Evolutionary conservation across 2,797 vertebrate genomes (phyloP), one percentile per base, ranked within the genome.

Genomic region (Limnodromus scolopaceus): DNA sequence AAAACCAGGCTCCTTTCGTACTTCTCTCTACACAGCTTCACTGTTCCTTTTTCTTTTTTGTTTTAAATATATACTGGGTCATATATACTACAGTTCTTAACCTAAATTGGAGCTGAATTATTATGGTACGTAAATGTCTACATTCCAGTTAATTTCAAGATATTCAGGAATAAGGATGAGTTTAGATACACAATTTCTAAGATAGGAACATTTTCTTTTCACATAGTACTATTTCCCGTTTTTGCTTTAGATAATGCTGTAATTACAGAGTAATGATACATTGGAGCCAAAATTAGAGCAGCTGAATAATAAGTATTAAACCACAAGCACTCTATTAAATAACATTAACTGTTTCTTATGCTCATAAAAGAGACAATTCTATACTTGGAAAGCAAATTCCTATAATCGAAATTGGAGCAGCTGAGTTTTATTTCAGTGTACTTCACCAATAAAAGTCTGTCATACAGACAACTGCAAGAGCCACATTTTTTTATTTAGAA

Each of bases 211-310:
- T 78, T 87, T 82, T 84, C 57, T 64, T 84, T 79, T 49, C 41
- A 45, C 32, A 27, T 36, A 39, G 36, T 16, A 51, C 30, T 71
- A 6, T 69, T 82, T 66, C 39, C 63, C 8, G 0, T 23, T 69
- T 89, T 87, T 76, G n/a, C 46, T 91, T 79, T 34, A 57, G 34
- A 69, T 41, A 87, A 65, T 46, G 20, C 18, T 77, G 23, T 46
- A 76, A 94, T 84, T 94, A 72, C 19, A 92, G 45, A 84, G 27
- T 49, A 87, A 92, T 84, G 92, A 87, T 32, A 78, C 9, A 61
- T 0, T 41, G 16, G 11, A 76, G 14, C 8, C 34, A 72, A 87
- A 95, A 89, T 76, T 79, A 65, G 16, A 89, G 69, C 69, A 93
- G 57, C 28, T 49, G 57, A 78, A 72, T 27, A 89, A 13, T 83